phyloP scores from a whole-genome alignment of 35 echinoderm and acorn worm species.

The Apostichopus californicus region DNA sequence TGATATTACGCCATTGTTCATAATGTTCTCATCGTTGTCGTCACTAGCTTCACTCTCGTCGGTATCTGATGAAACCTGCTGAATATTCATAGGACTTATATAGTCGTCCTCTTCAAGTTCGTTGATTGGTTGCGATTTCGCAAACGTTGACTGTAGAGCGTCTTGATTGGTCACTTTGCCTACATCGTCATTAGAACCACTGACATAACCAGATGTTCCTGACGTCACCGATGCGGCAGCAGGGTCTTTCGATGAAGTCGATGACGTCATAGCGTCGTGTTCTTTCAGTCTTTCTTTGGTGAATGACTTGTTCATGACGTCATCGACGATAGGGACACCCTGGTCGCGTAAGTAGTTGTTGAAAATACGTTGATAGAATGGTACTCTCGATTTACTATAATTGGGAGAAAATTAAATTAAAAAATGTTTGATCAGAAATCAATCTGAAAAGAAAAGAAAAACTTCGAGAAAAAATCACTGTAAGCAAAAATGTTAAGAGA shows the following conservation, averaged over 20 bases:
- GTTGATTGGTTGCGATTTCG: neutral
- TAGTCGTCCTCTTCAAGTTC: conserved; percentile 75
- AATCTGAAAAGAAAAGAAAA: no score
- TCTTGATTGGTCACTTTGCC: conserved; percentile 7
- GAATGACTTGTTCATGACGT: conserved; percentile 16
- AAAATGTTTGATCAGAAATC: no score
- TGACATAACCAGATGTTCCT: conserved; percentile 62
- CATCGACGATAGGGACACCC: conserved; percentile 55
- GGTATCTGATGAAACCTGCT: neutral
- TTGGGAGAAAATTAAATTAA: neutral
- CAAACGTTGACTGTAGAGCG: conserved; percentile 31
- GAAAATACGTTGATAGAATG: conserved; percentile 82
- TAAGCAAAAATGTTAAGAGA: no score
- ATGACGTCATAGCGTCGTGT: conserved; percentile 27
- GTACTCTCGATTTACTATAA: conserved; percentile 70
- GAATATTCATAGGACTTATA: conserved; percentile 75
- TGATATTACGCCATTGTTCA: neutral
- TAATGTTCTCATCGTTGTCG: neutral
- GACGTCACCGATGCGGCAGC: conserved; percentile 51
- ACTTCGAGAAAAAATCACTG: no score
- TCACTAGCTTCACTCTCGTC: neutral
- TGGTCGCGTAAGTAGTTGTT: conserved; percentile 60
- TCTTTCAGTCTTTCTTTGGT: neutral
- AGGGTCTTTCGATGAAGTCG: neutral
- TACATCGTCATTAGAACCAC: conserved; percentile 33